Evolutionary conservation across 2,888 invertebrate genomes (phyloP), one percentile per base, ranked within the genome.

Genomic region (Drosophila helvetica): DNA sequence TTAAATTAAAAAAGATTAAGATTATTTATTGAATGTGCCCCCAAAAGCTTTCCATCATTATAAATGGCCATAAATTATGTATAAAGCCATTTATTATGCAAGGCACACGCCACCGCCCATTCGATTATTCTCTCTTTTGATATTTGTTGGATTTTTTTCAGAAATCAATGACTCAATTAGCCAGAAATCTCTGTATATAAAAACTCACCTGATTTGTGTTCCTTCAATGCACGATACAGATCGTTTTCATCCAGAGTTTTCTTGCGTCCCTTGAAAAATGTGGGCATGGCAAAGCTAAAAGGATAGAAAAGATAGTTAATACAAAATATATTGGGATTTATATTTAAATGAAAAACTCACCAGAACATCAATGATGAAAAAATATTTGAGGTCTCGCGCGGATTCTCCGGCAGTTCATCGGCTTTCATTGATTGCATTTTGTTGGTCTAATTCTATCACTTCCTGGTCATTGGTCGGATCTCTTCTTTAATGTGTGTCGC

Each of bases 211-310:
- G 97, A 97, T 86, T 94, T 93, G 90, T 97, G 97, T 25, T 93
- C 93, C 45, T 92, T 93, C 54, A 95, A 93, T 0, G 96, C 94
- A 80, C 95, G 94, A 86, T 95, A 95, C 48, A 98, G 92, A 91
- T 98, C 98, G 27, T 94, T 93, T 50, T 95, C 93, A 75, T 95
- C 95, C 53, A 98, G 91, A 55, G 95, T 94, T 82, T 96, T 94
- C 63, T 93, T 93, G 82, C 94, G 94, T 0, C 97, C 97, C 88
- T 94, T 94, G 79, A 94, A 94, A 92, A 97, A 97, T 83, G 96
- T 92, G 6, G 95, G 95, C 86, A 96, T 93, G 61, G 96, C 95
- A 95, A 96, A 97, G 92, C 96, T 96, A 89, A 47, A 93, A 90
- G 74, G 53, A 22, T n/a, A 18, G 15, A 2, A 19, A 0, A 9